Conservation (phyloP, 2,888 invertebrate genomes). For the Cheilosia variabilis region DNA sequence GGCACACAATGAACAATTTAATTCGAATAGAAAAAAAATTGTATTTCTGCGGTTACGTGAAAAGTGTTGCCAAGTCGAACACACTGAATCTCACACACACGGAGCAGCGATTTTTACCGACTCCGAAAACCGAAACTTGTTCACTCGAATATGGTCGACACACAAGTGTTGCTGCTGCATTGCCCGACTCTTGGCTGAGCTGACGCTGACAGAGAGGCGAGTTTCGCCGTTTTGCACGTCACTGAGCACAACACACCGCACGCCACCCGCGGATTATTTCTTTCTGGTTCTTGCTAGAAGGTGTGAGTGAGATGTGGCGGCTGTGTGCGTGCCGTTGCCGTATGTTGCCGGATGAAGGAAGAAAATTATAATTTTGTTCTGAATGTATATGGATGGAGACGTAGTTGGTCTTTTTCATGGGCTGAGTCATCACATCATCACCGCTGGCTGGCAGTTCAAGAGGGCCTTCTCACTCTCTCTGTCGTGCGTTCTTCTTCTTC, state of each 20-base stretch:
- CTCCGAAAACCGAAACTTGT: constrained; percentile 60
- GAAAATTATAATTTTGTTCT: constrained; percentile 51
- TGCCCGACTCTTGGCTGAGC: constrained; percentile 41
- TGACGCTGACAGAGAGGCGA: constrained; percentile 21
- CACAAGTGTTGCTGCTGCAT: constrained; percentile 72
- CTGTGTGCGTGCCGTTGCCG: constrained; percentile 47
- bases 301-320: constrained; percentile 57
- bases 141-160: constrained; percentile 71
- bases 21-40: constrained; percentile 37
- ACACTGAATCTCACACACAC: constrained; percentile 49
- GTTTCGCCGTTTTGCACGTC: constrained; percentile 70
- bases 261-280: constrained; percentile 23
- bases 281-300: constrained; percentile 66
- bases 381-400: constrained; percentile 23
- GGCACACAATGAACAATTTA: constrained; percentile 44
- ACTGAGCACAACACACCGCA: constrained; percentile 47
- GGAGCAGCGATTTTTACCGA: constrained; percentile 30
- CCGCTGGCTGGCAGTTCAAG: constrained; percentile 22
- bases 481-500: constrained; percentile 14
- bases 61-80: constrained; percentile 68
- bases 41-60: constrained; percentile 66
- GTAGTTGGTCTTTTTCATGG: constrained; percentile 60
- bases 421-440: constrained; percentile 67
- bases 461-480: constrained; percentile 41
- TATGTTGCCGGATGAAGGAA: constrained; percentile 74